Conservation (phyloP, 2,113 vertebrate species). For the Copsychus sechellarum region DNA sequence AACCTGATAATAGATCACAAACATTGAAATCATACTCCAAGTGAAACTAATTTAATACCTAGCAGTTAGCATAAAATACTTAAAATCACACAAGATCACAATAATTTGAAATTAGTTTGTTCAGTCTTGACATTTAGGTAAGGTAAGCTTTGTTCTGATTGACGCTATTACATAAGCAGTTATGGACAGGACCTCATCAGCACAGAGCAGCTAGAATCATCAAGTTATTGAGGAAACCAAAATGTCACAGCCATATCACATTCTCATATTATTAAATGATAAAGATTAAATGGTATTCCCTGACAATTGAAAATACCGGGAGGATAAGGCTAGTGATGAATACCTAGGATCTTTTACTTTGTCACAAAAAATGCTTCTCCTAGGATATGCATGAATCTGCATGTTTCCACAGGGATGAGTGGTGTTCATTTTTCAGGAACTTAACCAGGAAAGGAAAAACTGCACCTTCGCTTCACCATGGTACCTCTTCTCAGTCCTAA, state of each 20-base stretch:
- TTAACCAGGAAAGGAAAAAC: neutral
- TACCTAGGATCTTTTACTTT: neutral
- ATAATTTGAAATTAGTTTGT: neutral
- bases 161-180: neutral
- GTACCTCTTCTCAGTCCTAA: neutral
- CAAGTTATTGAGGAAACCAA: neutral
- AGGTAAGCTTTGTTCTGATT: neutral
- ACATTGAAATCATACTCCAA: neutral
- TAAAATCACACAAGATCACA: neutral
- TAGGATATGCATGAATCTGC: neutral
- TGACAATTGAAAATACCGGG: neutral
- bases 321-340: neutral
- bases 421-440: neutral
- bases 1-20: neutral
- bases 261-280: neutral
- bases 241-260: neutral
- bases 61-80: neutral
- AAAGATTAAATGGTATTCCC: neutral
- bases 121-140: neutral
- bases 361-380: neutral
- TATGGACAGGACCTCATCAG: neutral
- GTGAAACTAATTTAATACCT: neutral
- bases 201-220: neutral
- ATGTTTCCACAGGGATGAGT: neutral
- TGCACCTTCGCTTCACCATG: neutral